A percentile compares a stretch with the other conserved stretches of the same genome.
Evolutionary conservation across 1,140 invertebrate species (phyloP).

Genomic region (Trachymyrmex septentrionalis): DNA sequence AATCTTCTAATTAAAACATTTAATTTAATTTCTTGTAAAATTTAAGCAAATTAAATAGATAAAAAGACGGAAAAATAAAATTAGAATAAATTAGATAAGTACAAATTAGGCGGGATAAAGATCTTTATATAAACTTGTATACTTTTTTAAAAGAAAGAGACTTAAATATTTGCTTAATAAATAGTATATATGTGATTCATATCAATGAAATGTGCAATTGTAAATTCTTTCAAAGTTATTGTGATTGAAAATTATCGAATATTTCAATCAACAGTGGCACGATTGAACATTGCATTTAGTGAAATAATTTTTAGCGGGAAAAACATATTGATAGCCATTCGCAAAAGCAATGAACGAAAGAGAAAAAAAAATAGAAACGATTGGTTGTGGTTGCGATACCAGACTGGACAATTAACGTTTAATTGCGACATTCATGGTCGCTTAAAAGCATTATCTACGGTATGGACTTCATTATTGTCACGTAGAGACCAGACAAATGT

Average conservation of each 20-base stretch:
- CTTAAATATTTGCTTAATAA: neutral
- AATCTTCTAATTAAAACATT: neutral
- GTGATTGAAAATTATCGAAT: neutral
- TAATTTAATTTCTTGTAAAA: neutral
- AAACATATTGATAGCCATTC: neutral
- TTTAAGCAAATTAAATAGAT: neutral
- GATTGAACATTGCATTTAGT: neutral
- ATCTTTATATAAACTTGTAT: neutral
- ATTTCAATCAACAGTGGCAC: neutral
- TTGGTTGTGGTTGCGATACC: neutral
- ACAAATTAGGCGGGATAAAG: neutral
- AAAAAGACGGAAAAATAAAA: neutral
- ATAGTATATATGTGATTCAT: neutral
- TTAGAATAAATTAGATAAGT: neutral
- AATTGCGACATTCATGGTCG: slow-evolving; percentile 51
- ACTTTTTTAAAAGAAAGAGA: neutral
- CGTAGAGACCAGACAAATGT: slow-evolving; percentile 6
- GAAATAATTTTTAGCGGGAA: slow-evolving; percentile 22
- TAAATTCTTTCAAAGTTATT: slow-evolving; percentile 12
- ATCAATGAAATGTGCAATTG: neutral
- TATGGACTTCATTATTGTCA: slow-evolving; percentile 41
- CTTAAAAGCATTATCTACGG: slow-evolving; percentile 42
- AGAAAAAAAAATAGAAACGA: slow-evolving; percentile 24
- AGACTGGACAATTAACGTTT: slow-evolving; percentile 42
- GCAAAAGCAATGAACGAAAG: neutral